phyloP scores from a whole-genome alignment of 64 coral and sea anemone species.

The Trachythela sp. region DNA sequence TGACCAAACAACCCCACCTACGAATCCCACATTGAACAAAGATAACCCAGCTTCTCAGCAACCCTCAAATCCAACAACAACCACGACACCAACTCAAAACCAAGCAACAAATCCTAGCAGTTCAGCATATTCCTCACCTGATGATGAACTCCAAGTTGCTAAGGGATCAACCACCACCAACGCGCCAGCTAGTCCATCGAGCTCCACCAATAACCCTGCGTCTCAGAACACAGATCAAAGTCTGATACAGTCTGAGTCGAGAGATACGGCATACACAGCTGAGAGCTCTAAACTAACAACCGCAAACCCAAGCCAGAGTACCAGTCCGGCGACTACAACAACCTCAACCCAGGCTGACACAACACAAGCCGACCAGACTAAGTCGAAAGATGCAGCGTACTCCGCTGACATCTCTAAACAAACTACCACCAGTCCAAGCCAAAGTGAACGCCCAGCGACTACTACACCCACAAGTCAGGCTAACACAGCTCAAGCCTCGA shows the following conservation, averaged over 20 bases:
- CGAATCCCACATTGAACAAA: neutral
- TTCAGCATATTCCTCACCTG: neutral
- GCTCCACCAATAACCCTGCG: too few species aligned
- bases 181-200: neutral
- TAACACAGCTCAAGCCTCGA: neutral
- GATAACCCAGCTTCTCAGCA: neutral
- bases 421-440: neutral
- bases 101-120: neutral
- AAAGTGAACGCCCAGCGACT: neutral
- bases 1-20: neutral
- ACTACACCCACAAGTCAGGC: neutral
- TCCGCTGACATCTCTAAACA: neutral
- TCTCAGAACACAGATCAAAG: too few species aligned
- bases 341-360: too few species aligned
- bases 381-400: too few species aligned
- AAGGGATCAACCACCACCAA: neutral
- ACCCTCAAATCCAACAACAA: neutral
- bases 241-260: too few species aligned
- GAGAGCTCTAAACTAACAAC: too few species aligned
- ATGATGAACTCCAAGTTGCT: neutral
- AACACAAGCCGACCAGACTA: too few species aligned
- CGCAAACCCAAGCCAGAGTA: too few species aligned
- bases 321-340: too few species aligned
- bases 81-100: neutral
- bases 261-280: too few species aligned